A percentile compares a stretch with the other conserved stretches of the same genome.
These are phyloP conservation scores for Lithobates sylvaticus DNA, from an alignment of 2,797 vertebrate species.

Conservation along the genomic window DNA sequence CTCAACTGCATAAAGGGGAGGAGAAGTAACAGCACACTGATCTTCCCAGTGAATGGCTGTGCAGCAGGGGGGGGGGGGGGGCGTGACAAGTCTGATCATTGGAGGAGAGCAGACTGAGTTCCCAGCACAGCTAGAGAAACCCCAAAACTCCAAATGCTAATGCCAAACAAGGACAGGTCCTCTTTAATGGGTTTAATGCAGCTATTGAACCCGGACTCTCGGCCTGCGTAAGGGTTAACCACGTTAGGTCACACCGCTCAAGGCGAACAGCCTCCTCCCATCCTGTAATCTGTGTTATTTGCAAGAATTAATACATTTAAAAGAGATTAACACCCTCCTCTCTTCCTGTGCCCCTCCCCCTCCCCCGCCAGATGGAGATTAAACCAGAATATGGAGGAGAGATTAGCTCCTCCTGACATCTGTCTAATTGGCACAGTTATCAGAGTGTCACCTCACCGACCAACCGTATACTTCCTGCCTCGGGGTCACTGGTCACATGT, in stretches of 20 bases:
- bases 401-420: slow-evolving; percentile 43
- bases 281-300: slow-evolving; percentile 48
- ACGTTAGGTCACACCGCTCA: background rate
- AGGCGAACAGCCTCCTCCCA: slow-evolving; percentile 26
- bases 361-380: slow-evolving; percentile 42
- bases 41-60: too few species aligned
- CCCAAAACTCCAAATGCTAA: too few species aligned
- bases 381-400: slow-evolving; percentile 25
- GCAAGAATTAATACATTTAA: slow-evolving; percentile 50
- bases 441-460: slow-evolving; percentile 7
- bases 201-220: too few species aligned
- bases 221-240: background rate
- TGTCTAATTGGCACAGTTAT: slow-evolving; percentile 42
- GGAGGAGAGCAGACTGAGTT: too few species aligned
- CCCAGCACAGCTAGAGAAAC: too few species aligned
- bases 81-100: too few species aligned
- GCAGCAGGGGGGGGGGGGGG: too few species aligned
- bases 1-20: too few species aligned
- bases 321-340: slow-evolving; percentile 33
- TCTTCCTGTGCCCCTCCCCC: background rate
- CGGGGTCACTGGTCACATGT: background rate
- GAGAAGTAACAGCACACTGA: too few species aligned
- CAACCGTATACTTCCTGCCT: background rate
- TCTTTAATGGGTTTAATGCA: too few species aligned
- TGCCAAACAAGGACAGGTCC: too few species aligned